Percentiles rank a stretch among this genome's conserved stretches.
phyloP scores from a whole-genome alignment of 2,113 vertebrate species.

The Semnornis frantzii region DNA sequence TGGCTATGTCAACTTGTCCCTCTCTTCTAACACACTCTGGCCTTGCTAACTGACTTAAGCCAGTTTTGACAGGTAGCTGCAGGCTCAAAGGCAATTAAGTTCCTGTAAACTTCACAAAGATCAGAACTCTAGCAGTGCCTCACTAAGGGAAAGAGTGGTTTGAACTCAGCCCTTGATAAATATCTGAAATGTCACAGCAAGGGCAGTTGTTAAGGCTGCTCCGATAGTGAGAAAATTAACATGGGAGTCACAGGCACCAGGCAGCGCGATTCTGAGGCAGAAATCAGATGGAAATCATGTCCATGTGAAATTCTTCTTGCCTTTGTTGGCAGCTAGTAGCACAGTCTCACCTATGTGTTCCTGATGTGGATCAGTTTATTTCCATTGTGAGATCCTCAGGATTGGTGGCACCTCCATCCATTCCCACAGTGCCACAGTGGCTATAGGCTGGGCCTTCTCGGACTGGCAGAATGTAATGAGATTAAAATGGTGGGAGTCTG shows the following conservation, averaged over 20 bases:
- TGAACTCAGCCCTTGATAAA: neutral
- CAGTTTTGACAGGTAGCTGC: neutral
- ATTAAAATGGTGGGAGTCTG: neutral
- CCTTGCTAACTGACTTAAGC: neutral
- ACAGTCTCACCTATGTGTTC: neutral
- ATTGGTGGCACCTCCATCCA: neutral
- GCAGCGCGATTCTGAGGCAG: neutral
- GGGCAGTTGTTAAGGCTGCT: neutral
- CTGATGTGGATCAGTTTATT: neutral
- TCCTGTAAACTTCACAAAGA: neutral
- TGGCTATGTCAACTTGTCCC: neutral
- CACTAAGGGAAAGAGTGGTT: neutral
- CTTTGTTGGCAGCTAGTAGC: neutral
- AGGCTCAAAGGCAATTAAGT: neutral
- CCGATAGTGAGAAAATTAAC: neutral
- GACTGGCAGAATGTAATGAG: neutral
- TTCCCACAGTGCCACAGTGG: neutral
- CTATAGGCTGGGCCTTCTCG: neutral
- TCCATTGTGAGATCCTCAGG: neutral
- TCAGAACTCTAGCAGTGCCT: neutral
- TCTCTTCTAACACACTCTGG: neutral
- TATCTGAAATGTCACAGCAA: neutral
- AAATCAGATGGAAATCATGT: neutral
- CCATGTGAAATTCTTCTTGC: neutral
- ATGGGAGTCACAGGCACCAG: neutral